Evolutionary conservation across 1,140 invertebrate genomes (phyloP), one percentile per base, ranked within the genome.

Genomic region (Drosophila nebulosa): DNA sequence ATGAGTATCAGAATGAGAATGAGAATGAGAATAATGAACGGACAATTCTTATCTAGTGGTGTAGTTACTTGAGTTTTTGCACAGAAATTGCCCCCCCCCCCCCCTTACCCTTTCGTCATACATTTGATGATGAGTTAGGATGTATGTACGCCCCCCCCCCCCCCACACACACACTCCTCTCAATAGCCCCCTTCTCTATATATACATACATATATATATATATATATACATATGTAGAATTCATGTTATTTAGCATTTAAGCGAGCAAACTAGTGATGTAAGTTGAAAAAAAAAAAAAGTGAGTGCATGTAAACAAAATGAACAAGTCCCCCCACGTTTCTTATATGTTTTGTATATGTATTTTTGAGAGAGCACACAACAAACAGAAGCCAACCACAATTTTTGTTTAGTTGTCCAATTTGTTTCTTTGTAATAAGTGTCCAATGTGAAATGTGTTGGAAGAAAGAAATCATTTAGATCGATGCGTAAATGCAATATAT

Each of bases 181-280:
- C n/a, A n/a, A n/a, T 10, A 10, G 0, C 35, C 35, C n/a, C 16
- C 39, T 7, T 3, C 39, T 35, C 59, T 62, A 46, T 63, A 30
- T 60, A n/a, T n/a, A n/a, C n/a, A 46, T 59, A 24, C 4, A 24
- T n/a, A 57, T 32, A 65, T 22, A 59, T 58, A 65, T 63, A 53
- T 64, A 46, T 42, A 61, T 56, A 64, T 39, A 27, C 56, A 68
- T 39, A 35, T 57, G 56, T 60, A 58, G 56, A 55, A 35, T 65
- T 64, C 65, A 88, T 79, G 83, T 88, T 88, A 84, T 83, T 83
- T 46, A 79, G 76, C 63, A 63, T 81, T 75, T 81, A 86, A 86
- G 77, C 72, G 64, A 76, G 60, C 46, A 70, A 58, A 64, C 7
- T 86, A 80, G 69, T 60, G 30, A 71, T 58, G 57, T 59, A 69